Evolutionary conservation across 2,888 invertebrate genomes (phyloP), one percentile per base, ranked within the genome.

Genomic region (Steinernema hermaphroditum): DNA sequence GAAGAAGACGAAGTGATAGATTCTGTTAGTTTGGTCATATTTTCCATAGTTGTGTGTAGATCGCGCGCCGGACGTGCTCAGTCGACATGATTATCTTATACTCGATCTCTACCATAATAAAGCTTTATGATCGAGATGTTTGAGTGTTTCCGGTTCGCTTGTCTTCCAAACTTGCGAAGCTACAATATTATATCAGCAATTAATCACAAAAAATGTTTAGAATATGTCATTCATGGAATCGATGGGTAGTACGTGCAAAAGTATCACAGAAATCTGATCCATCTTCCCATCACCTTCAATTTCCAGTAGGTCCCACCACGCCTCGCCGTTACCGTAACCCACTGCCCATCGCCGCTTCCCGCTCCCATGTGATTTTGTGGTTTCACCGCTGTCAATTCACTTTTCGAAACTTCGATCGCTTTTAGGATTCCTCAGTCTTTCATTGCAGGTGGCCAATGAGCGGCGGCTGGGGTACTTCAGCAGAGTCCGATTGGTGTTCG

Each of bases 381-480:
- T 14, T 12, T 22, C n/a, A 4, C 27, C 27, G 22, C 16, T 6
- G 6, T 27, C 19, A 22, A n/a, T n/a, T n/a, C n/a, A n/a, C n/a
- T n/a, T 12, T 37, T 37, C 12, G 6, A 37, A 37, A 37, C 4
- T 37, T 4, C 37, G 4, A 4, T 8, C 37, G 37, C 12, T 37
- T 37, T 37, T 37, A 12, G 37, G 37, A 37, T 12, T 37, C 4
- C 4, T 37, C 12, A 12, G 6, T 37, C 6, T 37, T 37, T 37
- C 37, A 37, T 37, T 37, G 4, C 37, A 37, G 37, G 37, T 54
- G 16, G 54, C 27, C 54, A 54, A 54, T 54, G 54, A 54, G 54
- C 54, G 54, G 27, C 2, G 54, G 54, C 54, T 54, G 54, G 54
- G 54, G 54, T 27, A 54, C 54, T 24, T 22, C 54, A 54, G 54